Conservation (phyloP, 2,113 vertebrate genomes). For the Dasyurus viverrinus region DNA sequence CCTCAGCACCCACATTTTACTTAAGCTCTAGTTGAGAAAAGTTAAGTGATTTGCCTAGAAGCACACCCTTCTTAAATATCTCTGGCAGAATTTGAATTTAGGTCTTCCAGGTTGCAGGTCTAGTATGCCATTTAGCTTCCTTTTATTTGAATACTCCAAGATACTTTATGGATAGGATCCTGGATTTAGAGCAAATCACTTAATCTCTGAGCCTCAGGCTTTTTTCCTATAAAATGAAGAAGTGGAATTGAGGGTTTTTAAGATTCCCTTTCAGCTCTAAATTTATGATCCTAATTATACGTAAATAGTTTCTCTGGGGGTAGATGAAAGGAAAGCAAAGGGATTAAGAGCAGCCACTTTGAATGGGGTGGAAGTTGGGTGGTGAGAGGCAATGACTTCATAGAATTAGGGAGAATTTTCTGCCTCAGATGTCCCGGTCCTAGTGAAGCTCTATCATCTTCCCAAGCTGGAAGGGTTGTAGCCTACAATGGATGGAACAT, state of each 20-base stretch:
- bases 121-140: neutral
- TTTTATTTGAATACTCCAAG: neutral
- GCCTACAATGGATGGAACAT: neutral
- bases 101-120: no score
- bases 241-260: neutral
- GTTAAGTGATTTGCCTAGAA: no score
- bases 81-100: no score
- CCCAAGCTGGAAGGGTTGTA: neutral
- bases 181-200: neutral
- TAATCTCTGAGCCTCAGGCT: neutral
- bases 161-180: neutral
- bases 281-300: neutral
- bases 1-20: no score
- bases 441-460: neutral
- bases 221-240: neutral
- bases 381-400: neutral
- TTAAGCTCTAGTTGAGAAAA: no score
- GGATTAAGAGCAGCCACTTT: neutral
- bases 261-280: neutral
- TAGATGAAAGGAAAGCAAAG: neutral
- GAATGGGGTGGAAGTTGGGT: neutral
- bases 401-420: neutral
- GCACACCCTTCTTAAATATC: no score
- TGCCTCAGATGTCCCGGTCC: neutral
- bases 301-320: neutral